Percentiles rank a stretch among this genome's conserved stretches.
These are phyloP conservation scores for Ibycter americanus DNA, from an alignment of 2,797 vertebrate species.

Conservation along the genomic window DNA sequence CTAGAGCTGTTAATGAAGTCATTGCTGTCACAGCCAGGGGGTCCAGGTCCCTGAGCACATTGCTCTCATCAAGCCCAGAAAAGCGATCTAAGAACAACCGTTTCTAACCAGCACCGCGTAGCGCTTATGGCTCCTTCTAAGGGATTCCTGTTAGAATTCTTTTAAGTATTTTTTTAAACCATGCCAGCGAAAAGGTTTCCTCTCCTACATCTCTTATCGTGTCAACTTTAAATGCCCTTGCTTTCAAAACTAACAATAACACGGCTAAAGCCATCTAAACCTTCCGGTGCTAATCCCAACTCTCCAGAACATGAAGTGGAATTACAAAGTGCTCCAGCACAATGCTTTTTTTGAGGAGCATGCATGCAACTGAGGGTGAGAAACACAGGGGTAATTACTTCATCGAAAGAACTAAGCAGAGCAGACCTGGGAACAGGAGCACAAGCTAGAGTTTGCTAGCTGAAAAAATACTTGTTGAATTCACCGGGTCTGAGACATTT, in stretches of 20 bases:
- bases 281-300: neutral
- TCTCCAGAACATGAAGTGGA: neutral
- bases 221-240: neutral
- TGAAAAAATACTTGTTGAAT: rapidly evolving
- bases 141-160: neutral
- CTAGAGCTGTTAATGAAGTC: neutral
- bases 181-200: neutral
- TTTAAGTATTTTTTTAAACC: neutral
- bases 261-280: neutral
- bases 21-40: neutral
- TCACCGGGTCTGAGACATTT: rapidly evolving
- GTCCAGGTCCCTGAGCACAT: neutral
- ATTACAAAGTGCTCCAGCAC: neutral
- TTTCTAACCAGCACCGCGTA: neutral
- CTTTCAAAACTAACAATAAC: neutral
- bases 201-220: neutral
- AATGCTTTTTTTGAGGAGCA: neutral
- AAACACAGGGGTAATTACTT: neutral
- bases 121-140: neutral
- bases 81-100: neutral
- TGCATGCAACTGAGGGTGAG: neutral
- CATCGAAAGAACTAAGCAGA: neutral
- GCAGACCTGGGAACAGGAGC: neutral
- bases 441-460: neutral
- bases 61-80: neutral